These are phyloP conservation scores for Anabas testudineus DNA, from an alignment of 2,797 vertebrate species.

Conservation along the genomic window DNA sequence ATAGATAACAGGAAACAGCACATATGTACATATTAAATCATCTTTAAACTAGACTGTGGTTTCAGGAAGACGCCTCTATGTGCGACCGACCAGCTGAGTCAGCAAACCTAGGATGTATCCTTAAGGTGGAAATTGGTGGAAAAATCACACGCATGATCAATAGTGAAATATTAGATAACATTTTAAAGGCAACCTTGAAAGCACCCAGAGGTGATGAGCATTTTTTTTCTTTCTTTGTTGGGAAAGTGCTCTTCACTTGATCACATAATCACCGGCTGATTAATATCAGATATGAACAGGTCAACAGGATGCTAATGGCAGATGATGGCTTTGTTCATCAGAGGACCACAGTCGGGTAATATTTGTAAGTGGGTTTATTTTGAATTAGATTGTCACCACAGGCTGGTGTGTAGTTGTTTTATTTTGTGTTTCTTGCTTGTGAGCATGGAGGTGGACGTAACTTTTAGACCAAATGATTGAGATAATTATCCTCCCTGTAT, in stretches of 20 bases:
- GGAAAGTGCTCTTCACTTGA: slow-evolving; percentile 40
- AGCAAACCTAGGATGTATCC: background rate
- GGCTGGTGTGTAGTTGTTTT: slow-evolving; percentile 1
- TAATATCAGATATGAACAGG: slow-evolving; percentile 60
- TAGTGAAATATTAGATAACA: slow-evolving; percentile 7
- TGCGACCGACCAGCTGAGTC: background rate
- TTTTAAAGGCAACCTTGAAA: slow-evolving; percentile 32
- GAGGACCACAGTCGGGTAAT: background rate
- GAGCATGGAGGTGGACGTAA: background rate
- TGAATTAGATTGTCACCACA: slow-evolving; percentile 1
- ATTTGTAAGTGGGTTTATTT: slow-evolving; percentile 10
- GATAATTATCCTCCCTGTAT: slow-evolving; percentile 25
- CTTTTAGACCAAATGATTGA: slow-evolving; percentile 42
- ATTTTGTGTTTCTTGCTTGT: background rate
- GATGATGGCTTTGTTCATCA: slow-evolving; percentile 67
- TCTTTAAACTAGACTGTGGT: too few relatives aligned
- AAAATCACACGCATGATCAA: background rate
- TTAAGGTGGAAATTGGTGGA: background rate
- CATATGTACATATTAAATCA: too few relatives aligned
- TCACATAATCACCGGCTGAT: slow-evolving; percentile 64
- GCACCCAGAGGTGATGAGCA: background rate
- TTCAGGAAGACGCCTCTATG: background rate
- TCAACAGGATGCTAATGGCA: slow-evolving; percentile 68
- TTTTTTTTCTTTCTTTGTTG: background rate
- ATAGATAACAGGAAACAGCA: too few relatives aligned